Conservation (phyloP, 92 coral and sea anemone genomes). For the Montipora capitata region DNA sequence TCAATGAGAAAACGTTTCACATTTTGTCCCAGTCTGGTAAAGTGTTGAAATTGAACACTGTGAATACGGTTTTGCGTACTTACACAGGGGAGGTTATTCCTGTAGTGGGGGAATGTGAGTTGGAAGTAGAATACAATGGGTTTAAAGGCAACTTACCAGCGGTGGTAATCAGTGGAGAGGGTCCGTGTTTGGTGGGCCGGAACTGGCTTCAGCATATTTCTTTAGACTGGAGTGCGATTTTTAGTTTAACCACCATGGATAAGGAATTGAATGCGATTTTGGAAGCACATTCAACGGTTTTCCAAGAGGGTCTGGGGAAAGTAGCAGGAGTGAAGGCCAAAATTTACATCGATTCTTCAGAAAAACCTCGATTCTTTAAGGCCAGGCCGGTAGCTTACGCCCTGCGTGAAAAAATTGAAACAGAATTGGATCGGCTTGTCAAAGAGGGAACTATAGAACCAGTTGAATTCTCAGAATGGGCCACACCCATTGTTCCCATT, state of each 20-base stretch:
- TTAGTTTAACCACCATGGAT: slow-evolving; percentile 1
- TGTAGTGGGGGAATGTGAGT: slow-evolving; percentile 25
- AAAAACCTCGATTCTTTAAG: slow-evolving; percentile 22
- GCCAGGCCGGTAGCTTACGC: slow-evolving; percentile 53
- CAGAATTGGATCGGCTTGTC: slow-evolving; percentile 40
- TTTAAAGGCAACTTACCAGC: slow-evolving; percentile 17
- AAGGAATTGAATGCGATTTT: slow-evolving; percentile 16
- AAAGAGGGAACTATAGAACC: slow-evolving; percentile 32
- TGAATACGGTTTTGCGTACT: no score
- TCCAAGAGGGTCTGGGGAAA: slow-evolving; percentile 47
- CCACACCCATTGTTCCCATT: slow-evolving; percentile 71
- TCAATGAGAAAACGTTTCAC: slow-evolving; percentile 20
- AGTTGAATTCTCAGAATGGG: slow-evolving; percentile 71
- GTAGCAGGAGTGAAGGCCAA: slow-evolving; percentile 53
- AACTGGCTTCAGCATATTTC: slow-evolving; percentile 25
- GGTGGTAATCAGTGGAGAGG: slow-evolving; percentile 39
- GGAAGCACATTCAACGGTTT: slow-evolving; percentile 22
- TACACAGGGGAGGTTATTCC: slow-evolving; percentile 43
- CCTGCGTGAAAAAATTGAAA: slow-evolving; percentile 7
- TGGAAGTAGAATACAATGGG: slow-evolving; percentile 40
- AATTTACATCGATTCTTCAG: slow-evolving; percentile 26
- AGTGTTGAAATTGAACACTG: no score
- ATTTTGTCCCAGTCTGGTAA: not conserved
- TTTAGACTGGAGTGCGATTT: slow-evolving; percentile 38
- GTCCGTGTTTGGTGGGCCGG: slow-evolving; percentile 24